Evolutionary conservation across 2,797 vertebrate species (phyloP).

Genomic region (Pelochelys cantorii): DNA sequence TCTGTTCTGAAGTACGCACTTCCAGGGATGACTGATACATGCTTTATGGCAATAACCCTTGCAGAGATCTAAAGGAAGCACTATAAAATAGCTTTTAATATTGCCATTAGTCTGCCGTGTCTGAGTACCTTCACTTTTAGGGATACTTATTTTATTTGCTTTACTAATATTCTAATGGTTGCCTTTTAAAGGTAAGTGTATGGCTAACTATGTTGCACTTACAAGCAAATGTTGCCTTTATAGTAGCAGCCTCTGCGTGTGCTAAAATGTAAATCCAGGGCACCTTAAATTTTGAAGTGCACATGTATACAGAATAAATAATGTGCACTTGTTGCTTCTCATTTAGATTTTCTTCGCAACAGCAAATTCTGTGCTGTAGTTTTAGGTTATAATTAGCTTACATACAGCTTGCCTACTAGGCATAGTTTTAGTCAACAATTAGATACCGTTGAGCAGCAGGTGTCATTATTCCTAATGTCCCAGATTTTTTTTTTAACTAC

Average conservation of each 20-base stretch:
- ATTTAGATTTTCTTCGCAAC: not conserved
- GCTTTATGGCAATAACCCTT: not conserved
- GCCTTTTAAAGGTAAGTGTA: not conserved
- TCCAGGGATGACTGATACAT: not conserved
- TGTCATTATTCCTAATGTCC: not conserved
- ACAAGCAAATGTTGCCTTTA: fast-evolving
- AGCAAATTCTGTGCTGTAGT: not conserved
- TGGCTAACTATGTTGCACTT: not conserved
- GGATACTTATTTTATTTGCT: not conserved
- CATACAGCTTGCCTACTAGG: not conserved
- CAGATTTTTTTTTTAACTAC: not conserved
- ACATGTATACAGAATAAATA: not conserved
- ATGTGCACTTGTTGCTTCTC: not conserved
- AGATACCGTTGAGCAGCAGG: not conserved
- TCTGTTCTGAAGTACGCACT: not conserved
- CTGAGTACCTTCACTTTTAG: fast-evolving
- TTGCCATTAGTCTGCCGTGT: not conserved
- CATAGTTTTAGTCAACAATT: not conserved
- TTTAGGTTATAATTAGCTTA: not conserved
- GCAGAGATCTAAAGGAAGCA: not conserved
- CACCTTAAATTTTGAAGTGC: not conserved
- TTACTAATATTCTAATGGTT: fast-evolving
- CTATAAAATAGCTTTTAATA: not conserved
- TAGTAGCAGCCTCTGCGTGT: not conserved
- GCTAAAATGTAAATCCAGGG: not conserved